Base-by-base conservation (phyloP, 2,797 vertebrate species). In the Lagocephalus sceleratus region DNA sequence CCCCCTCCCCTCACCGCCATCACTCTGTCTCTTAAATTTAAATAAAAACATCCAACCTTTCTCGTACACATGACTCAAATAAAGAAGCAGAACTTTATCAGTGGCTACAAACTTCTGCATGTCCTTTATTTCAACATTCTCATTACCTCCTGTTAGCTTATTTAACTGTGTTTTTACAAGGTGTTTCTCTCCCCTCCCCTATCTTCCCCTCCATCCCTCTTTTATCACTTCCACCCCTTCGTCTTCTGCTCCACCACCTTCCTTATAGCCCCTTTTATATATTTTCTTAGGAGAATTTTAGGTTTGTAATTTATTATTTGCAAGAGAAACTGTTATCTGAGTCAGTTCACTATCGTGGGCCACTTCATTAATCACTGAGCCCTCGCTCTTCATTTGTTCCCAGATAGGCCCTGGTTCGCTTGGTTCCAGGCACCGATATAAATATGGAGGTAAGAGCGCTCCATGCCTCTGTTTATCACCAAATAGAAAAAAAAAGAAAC, bases 261-360 rank as follows among this genome's bases (percentile, higher is more conserved):
- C 55, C 52, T 75, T 51, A 54, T 78, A 69, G 80, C 76, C 76
- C 73, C 57, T 58, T 50, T 50, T 58, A 52, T 68, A 60, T 79
- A 71, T 81, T 42, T 62, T 77, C 57, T 71, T 23, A 63, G 61
- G 81, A 63, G 81, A 85, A 87, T 78, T 86, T 89, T 85, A 78
- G 79, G 78, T 86, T 82, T 81, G 81, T 87, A 89, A 90, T 92
- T 90, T 91, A 90, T 91, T 91, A 89, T 92, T 90, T 90, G 85
- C 81, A 83, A 89, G 85, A 83, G 79, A 91, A 87, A 86, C 83
- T 72, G 86, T 90, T 92, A 91, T 91, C 88, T 51, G 79, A 85
- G 83, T 75, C 79, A 88, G 85, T 90, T 91, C 87, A 78, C 89
- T 89, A 88, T 91, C 88, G 75, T 68, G 68, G 61, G 65, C 70